Percentiles rank a stretch among this genome's conserved stretches.
Conservation (phyloP, 2,888 invertebrate species). For the Sinopyrophorus schimmeli region DNA sequence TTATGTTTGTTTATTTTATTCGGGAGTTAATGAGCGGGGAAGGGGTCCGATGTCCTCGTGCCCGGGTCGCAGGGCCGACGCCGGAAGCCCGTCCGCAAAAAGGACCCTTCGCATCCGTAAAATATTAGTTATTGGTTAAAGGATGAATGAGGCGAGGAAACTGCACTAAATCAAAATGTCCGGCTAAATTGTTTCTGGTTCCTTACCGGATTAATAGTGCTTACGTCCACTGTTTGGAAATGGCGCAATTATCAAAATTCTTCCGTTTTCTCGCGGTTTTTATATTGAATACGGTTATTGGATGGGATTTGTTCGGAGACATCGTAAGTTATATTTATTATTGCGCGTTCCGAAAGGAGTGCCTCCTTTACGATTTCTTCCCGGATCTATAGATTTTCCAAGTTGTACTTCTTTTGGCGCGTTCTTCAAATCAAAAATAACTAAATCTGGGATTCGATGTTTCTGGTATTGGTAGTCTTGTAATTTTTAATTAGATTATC, state of each 20-base stretch:
- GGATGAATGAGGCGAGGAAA: constrained; percentile 39
- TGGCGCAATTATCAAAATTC: constrained; percentile 46
- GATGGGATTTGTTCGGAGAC: constrained; percentile 37
- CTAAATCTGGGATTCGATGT: too few relatives aligned
- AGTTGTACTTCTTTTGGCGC: too few relatives aligned
- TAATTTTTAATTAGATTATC: too few relatives aligned
- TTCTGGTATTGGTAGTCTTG: too few relatives aligned
- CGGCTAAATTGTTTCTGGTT: constrained; percentile 43
- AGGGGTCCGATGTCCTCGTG: too few relatives aligned
- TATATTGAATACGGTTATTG: constrained; percentile 40
- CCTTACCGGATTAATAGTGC: constrained; percentile 47
- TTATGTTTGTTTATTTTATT: too few relatives aligned
- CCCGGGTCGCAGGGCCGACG: too few relatives aligned
- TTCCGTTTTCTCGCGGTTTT: constrained; percentile 36
- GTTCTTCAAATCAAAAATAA: too few relatives aligned
- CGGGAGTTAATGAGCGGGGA: too few relatives aligned
- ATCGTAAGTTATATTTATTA: constrained; percentile 41
- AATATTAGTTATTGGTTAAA: constrained; percentile 40
- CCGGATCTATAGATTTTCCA: too few relatives aligned
- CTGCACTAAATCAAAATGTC: constrained; percentile 44
- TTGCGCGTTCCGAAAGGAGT: constrained; percentile 19
- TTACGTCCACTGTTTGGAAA: constrained; percentile 45
- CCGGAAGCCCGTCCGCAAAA: not conserved
- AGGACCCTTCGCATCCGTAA: constrained; percentile 23
- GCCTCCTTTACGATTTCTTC: too few relatives aligned